A percentile compares a stretch with the other conserved stretches of the same genome.
Conservation (phyloP, 2,888 invertebrate species). For the Pristionchus mayeri region DNA sequence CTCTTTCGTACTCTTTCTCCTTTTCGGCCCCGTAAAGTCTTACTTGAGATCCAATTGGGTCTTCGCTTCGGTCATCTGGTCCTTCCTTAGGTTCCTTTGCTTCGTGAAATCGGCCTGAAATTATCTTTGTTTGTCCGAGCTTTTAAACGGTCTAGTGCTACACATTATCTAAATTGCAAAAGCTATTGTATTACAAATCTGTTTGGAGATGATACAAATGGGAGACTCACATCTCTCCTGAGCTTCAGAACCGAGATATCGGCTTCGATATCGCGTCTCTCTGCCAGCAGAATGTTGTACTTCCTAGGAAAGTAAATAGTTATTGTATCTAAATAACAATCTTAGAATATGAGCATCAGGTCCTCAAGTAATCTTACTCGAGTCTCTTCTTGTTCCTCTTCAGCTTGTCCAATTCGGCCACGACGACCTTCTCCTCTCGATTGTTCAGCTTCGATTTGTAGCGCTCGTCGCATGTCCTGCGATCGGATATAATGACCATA, state of each 20-base stretch:
- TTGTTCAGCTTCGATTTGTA: constrained; percentile 57
- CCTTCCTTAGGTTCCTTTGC: constrained; percentile 26
- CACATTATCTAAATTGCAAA: too few species aligned
- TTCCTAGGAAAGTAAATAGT: constrained; percentile 28
- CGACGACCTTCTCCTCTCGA: constrained; percentile 60
- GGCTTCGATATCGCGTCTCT: constrained; percentile 14
- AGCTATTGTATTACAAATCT: background rate
- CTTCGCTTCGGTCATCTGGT: constrained; percentile 27
- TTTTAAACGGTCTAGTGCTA: too few species aligned
- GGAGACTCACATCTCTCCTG: constrained; percentile 22
- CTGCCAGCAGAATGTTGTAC: constrained; percentile 24
- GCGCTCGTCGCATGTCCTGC: constrained; percentile 55
- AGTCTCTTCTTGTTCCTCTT: constrained; percentile 55
- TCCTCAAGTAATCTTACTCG: constrained; percentile 53
- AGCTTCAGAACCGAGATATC: constrained; percentile 43
- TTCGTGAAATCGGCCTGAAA: constrained; percentile 32
- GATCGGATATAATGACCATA: too few species aligned
- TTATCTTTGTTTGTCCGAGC: too few species aligned
- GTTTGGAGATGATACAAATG: background rate
- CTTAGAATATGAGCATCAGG: too few species aligned
- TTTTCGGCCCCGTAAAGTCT: background rate
- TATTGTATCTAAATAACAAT: too few species aligned
- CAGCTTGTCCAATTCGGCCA: constrained; percentile 60
- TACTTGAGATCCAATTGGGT: background rate
- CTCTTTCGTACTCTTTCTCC: background rate